phyloP scores from a whole-genome alignment of 2,797 vertebrate species.

The Tadarida brasiliensis region DNA sequence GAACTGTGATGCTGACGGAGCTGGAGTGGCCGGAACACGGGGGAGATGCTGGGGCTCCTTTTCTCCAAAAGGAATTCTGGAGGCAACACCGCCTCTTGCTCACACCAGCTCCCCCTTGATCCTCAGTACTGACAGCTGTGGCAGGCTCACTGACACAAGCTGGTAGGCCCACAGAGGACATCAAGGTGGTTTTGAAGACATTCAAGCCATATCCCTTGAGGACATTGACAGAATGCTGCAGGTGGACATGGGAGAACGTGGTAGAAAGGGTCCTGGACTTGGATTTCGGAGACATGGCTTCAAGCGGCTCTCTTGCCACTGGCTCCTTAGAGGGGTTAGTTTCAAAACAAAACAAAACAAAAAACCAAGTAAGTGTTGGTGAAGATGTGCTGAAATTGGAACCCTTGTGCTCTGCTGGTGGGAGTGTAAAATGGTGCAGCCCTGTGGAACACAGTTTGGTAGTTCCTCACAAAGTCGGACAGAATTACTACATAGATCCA shows the following conservation, averaged over 20 bases:
- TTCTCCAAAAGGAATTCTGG: neutral
- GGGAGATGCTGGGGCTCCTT: neutral
- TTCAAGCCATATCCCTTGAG: neutral
- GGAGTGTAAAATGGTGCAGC: neutral
- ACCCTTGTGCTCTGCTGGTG: neutral
- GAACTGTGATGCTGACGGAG: neutral
- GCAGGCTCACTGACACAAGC: neutral
- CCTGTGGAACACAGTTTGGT: neutral
- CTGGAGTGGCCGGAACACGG: rapidly evolving
- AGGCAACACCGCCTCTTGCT: neutral
- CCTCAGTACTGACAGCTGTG: neutral
- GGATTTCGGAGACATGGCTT: neutral
- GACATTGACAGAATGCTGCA: neutral
- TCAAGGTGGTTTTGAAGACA: neutral
- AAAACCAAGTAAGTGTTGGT: neutral
- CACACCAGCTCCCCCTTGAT: neutral
- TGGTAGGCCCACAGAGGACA: neutral
- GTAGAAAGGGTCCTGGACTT: neutral
- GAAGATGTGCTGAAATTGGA: neutral
- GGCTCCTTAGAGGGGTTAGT: neutral
- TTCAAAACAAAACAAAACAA: neutral
- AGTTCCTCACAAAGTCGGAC: neutral
- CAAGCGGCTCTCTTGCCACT: neutral
- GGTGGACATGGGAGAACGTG: neutral
- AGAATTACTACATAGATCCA: neutral